These are phyloP conservation scores for Uropsilus gracilis DNA, from an alignment of 2,113 vertebrate species.

Conservation along the genomic window DNA sequence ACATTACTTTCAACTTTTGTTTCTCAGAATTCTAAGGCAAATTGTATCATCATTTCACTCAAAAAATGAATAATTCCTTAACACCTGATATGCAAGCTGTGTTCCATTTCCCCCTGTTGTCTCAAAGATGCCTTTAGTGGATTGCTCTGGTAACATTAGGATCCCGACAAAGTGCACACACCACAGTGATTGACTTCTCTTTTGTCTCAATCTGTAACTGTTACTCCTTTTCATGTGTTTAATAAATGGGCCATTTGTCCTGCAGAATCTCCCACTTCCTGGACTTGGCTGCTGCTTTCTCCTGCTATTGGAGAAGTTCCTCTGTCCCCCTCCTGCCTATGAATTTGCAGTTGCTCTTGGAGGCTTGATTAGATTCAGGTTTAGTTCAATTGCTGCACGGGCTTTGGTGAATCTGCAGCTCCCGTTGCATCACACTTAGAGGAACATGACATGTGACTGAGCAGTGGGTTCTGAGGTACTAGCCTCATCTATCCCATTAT, in stretches of 20 bases:
- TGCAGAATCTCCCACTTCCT: background rate
- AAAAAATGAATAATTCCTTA: background rate
- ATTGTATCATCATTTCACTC: background rate
- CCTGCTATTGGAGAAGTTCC: background rate
- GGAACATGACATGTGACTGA: background rate
- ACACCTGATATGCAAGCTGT: background rate
- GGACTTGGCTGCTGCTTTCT: background rate
- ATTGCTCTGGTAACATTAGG: background rate
- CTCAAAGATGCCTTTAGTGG: background rate
- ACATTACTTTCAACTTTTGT: background rate
- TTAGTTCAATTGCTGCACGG: background rate
- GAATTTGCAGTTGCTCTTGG: background rate
- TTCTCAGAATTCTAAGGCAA: constrained; percentile 2
- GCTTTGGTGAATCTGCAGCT: background rate
- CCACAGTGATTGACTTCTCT: background rate
- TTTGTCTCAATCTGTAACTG: background rate
- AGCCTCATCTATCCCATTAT: background rate
- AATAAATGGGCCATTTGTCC: background rate
- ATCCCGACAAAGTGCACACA: background rate
- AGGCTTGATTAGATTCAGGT: background rate
- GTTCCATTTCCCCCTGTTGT: background rate
- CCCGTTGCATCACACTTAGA: background rate
- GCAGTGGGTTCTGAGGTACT: background rate
- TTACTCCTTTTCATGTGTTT: background rate
- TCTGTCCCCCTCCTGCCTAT: background rate